Evolutionary conservation across 2,888 invertebrate species (phyloP).

Genomic region (Parelbella ahira): DNA sequence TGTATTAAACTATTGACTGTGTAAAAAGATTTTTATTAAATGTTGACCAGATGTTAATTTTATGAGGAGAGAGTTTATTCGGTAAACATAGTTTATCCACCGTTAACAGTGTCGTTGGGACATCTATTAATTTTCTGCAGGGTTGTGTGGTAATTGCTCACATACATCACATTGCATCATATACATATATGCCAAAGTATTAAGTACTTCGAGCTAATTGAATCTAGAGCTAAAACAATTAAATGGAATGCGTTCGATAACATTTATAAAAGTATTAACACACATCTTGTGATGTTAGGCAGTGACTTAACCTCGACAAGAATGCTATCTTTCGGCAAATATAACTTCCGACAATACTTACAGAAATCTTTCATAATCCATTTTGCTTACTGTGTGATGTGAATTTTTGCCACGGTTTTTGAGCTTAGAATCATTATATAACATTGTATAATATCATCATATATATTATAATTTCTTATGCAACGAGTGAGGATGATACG

Average conservation of each 20-base stretch:
- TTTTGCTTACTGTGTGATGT: constrained; percentile 1
- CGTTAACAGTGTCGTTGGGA: neutral
- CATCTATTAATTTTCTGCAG: constrained; percentile 3
- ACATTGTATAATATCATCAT: neutral
- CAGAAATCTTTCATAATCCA: neutral
- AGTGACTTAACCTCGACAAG: constrained; percentile 10
- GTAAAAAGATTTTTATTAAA: neutral
- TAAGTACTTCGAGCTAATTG: neutral
- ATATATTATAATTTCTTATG: neutral
- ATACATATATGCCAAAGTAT: no score
- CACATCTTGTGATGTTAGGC: constrained; percentile 9
- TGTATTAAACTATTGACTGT: neutral
- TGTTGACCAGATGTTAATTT: constrained; percentile 4
- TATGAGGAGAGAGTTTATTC: neutral
- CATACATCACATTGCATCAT: constrained; percentile 1
- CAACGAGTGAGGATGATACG: neutral
- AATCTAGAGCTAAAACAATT: neutral
- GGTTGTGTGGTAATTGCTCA: constrained; percentile 20
- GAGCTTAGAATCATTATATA: no score
- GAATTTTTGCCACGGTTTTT: neutral
- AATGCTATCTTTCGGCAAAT: constrained; percentile 11
- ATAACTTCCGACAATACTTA: constrained; percentile 19
- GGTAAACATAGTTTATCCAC: constrained; percentile 3
- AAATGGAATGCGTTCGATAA: no score
- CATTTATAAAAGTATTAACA: constrained; percentile 2